Conservation (phyloP, 2,888 invertebrate species). For the Cryptus armator region DNA sequence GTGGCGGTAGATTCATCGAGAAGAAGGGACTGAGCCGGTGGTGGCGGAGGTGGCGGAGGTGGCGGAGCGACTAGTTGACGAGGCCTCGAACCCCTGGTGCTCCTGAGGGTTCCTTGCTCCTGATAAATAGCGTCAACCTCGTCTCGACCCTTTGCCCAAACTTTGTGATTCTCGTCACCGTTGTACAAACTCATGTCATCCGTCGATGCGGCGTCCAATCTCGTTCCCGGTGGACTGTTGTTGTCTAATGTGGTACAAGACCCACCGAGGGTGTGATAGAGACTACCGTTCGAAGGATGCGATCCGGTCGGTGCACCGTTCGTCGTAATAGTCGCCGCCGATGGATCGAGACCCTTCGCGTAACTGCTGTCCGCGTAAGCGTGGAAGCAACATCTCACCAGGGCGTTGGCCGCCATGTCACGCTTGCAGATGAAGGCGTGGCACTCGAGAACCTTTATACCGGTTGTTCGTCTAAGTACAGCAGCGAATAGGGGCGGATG, state of each 20-base stretch:
- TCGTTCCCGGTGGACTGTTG: constrained; percentile 84
- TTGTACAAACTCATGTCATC: constrained; percentile 95
- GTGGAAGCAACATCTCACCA: constrained; percentile 98
- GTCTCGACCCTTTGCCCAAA: constrained; percentile 94
- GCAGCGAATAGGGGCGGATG: constrained; percentile 99
- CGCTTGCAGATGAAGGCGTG: constrained; percentile 99
- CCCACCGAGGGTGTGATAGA: constrained; percentile 84
- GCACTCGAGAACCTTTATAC: constrained; percentile 99
- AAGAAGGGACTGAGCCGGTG: constrained; percentile 82
- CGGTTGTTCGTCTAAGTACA: constrained; percentile 97
- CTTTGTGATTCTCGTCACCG: constrained; percentile 97
- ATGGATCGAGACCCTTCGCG: constrained; percentile 88
- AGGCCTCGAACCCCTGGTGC: constrained; percentile 88
- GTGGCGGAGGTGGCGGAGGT: constrained; percentile 89
- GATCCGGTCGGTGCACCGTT: constrained; percentile 74
- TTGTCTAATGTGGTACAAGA: constrained; percentile 84
- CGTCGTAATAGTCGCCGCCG: constrained; percentile 78
- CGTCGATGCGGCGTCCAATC: constrained; percentile 85
- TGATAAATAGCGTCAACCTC: constrained; percentile 92
- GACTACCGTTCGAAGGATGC: constrained; percentile 77
- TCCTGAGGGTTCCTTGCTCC: constrained; percentile 85
- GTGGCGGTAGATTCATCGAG: constrained; percentile 79
- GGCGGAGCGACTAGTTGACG: constrained; percentile 95
- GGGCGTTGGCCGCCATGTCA: constrained; percentile 98
- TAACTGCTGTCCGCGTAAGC: constrained; percentile 98